Evolutionary conservation across 2,888 invertebrate species (phyloP), one percentile per base, ranked within the genome.

Genomic region (Caenorhabditis zanzibari): DNA sequence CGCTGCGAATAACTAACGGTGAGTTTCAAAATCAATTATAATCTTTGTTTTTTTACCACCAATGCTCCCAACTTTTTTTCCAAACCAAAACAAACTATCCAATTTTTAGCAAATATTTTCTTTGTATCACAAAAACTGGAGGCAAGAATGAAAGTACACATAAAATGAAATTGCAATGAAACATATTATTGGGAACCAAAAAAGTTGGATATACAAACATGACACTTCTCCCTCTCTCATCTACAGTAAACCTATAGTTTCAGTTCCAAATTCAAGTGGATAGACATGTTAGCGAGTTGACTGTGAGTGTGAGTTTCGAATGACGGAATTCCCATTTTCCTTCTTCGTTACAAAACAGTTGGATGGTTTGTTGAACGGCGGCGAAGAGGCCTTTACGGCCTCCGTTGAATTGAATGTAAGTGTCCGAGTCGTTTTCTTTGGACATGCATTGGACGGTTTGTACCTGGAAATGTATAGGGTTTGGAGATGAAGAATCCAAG

Each of bases 241-340:
- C 54, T 54, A 54, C 54, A 54, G 54, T 14, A 54, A 54, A 47
- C 19, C 59, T 44, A 41, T 28, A n/a, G n/a, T 14, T 12, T 35
- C n/a, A 16, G 7, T 2, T 7, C 28, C 6, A 7, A 35, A 68
- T 41, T 72, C 54, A 80, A 24, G 79, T 72, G 26, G 79, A 72
- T 7, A 80, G 38, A 26, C 79, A 80, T 4, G 72, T 72, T 26
- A 80, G 26, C 14, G 72, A 56, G 12, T 56, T 80, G 44, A 80
- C 79, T 1, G 64, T 64, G 2, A 80, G 56, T 0, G 66, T 72
- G 26, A 80, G 63, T 44, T 32, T 72, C 22, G 79, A 80, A 22
- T 80, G 79, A 32, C 79, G 72, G 49, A 75, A 75, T 64, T 81
- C 81, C 81, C 81, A 81, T 49, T 81, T 71, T 47, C 81, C 81